Evolutionary conservation across 1,140 invertebrate genomes (phyloP), one percentile per base, ranked within the genome.

Genomic region (Delia radicum): DNA sequence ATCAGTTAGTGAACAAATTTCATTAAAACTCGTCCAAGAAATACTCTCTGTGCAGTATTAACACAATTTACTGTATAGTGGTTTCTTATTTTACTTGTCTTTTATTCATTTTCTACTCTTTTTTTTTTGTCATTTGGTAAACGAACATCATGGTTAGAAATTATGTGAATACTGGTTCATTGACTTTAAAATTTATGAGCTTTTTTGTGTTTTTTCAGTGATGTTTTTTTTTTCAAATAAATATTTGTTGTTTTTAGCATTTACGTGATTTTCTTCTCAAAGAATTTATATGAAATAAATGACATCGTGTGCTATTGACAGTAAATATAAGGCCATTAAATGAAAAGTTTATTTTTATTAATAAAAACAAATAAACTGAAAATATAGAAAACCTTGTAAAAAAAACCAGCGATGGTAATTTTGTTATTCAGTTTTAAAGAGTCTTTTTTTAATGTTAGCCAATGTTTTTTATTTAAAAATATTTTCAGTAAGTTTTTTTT

Each of bases 141-240:
- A 37, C n/a, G 67, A 37, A 18, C n/a, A 71, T 37, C n/a, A 42
- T 71, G 31, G 31, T 33, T 42, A 13, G n/a, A 42, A 42, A 37
- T 42, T 69, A 37, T 46, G 71, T 73, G 48, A 55, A n/a, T 33
- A 18, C 13, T 27, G 73, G 73, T 74, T 74, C 73, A 74, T 74
- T 63, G 73, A 74, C 73, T 74, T 37, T 63, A 61, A 55, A 63
- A 74, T 74, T 74, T 74, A 74, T 74, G 37, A 48, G 71, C 4
- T 74, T 55, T 55, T 21, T 13, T 37, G 18, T n/a, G 21, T 69
- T 37, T 37, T 33, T 26, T 12, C 33, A 24, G 27, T 1, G 13
- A 21, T 3, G 18, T 73, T 27, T 27, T 37, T 73, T 46, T 55
- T 31, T 71, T 24, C 46, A 73, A 73, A 48, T 73, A 73, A 46